Percentiles rank a stretch among this genome's conserved stretches.
phyloP scores from a whole-genome alignment of 2,797 vertebrate genomes.

The Leontopithecus rosalia region DNA sequence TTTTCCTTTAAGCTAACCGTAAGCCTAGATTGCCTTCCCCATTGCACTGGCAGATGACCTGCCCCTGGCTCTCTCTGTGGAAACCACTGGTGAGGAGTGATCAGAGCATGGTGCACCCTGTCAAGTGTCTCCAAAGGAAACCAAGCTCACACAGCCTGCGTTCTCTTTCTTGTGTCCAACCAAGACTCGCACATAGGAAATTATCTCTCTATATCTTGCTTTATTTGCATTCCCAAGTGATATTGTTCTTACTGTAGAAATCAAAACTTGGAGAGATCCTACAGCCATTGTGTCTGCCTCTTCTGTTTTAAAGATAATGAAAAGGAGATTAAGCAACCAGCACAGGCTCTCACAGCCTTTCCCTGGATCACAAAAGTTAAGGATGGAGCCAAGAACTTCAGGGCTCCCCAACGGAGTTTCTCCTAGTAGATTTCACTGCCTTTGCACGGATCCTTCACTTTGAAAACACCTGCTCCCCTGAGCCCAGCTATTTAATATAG shows the following conservation, averaged over 20 bases:
- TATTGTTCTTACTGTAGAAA: background rate
- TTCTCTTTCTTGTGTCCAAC: background rate
- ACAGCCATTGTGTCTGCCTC: background rate
- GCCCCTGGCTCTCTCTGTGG: background rate
- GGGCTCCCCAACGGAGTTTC: background rate
- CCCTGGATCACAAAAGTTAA: background rate
- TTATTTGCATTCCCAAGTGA: background rate
- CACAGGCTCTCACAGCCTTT: background rate
- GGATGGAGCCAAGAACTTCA: background rate
- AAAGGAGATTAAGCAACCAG: background rate
- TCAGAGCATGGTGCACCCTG: background rate
- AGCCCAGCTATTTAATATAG: background rate
- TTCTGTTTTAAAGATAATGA: background rate
- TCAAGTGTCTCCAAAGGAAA: background rate
- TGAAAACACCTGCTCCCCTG: background rate
- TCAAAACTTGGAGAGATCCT: background rate
- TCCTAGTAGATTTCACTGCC: accelerated
- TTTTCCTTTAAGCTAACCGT: background rate
- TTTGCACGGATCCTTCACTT: background rate
- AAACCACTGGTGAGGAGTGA: background rate
- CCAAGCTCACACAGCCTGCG: accelerated
- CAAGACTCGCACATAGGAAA: background rate
- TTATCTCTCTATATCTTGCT: background rate
- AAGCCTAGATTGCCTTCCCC: background rate
- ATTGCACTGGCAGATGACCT: background rate